Evolutionary conservation across 2,888 invertebrate species (phyloP).

Genomic region (Lasius fuliginosus): DNA sequence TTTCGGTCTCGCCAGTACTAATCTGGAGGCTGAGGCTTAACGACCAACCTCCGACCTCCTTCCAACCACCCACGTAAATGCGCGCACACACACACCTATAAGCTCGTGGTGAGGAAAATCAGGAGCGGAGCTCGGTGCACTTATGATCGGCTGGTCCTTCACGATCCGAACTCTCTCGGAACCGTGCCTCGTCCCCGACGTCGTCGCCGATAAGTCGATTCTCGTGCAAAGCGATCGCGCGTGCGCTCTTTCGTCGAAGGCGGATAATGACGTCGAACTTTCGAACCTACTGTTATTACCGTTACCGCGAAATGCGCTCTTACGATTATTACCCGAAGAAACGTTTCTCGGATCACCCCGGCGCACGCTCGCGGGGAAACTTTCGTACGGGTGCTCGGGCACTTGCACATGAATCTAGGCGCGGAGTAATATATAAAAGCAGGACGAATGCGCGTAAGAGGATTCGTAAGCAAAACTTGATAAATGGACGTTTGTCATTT

Average conservation of each 20-base stretch:
- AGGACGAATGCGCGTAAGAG: background rate
- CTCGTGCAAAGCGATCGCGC: conserved; percentile 62
- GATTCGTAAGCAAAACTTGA: background rate
- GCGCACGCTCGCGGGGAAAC: conserved; percentile 33
- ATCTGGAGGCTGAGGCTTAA: conserved; percentile 67
- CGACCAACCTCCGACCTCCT: conserved; percentile 62
- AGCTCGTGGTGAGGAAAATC: conserved; percentile 44
- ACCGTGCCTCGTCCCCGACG: background rate
- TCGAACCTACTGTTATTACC: conserved; percentile 67
- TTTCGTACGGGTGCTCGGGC: conserved; percentile 34
- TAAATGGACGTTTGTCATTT: background rate
- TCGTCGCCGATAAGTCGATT: conserved; percentile 58
- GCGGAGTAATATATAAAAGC: background rate
- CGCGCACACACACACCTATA: background rate
- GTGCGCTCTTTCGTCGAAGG: conserved; percentile 61
- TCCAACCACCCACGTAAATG: conserved; percentile 44
- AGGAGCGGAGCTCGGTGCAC: conserved; percentile 43
- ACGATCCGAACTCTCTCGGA: conserved; percentile 46
- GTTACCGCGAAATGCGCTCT: conserved; percentile 66
- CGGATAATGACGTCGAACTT: conserved; percentile 68
- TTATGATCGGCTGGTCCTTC: conserved; percentile 54
- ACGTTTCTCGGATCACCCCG: conserved; percentile 54
- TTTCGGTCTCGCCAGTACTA: conserved; percentile 69
- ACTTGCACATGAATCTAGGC: background rate
- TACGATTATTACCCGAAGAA: conserved; percentile 64